A percentile compares a stretch with the other conserved stretches of the same genome.
These are phyloP conservation scores for Shargacucullia verbasci DNA, from an alignment of 2,888 invertebrate species.

Conservation along the genomic window DNA sequence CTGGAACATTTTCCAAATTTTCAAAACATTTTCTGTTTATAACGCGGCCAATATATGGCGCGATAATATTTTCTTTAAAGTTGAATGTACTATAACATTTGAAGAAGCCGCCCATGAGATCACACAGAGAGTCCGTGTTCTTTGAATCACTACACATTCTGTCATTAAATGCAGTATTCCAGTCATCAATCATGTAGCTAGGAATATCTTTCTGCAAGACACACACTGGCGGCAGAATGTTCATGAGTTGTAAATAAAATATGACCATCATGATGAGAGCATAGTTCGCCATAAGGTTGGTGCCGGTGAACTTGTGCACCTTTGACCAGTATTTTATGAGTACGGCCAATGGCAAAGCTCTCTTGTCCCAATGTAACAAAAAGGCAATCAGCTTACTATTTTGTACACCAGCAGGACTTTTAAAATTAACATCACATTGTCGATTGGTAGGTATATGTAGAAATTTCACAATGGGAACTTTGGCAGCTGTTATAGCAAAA, in stretches of 20 bases:
- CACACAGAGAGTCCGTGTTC: slow-evolving; percentile 73
- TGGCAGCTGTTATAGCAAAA: slow-evolving; percentile 91
- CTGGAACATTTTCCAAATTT: slow-evolving; percentile 54
- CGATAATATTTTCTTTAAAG: slow-evolving; percentile 87
- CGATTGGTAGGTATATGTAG: slow-evolving; percentile 89
- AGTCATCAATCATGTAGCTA: slow-evolving; percentile 79
- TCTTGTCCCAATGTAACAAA: slow-evolving; percentile 85
- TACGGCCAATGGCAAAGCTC: slow-evolving; percentile 89
- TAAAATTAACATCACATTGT: slow-evolving; percentile 92
- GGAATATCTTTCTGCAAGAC: slow-evolving; percentile 75
- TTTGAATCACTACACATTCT: slow-evolving; percentile 52
- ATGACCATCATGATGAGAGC: slow-evolving; percentile 91
- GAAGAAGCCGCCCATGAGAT: slow-evolving; percentile 90
- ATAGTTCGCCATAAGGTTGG: slow-evolving; percentile 91
- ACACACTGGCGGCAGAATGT: slow-evolving; percentile 88
- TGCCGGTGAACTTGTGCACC: slow-evolving; percentile 88
- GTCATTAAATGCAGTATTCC: slow-evolving; percentile 89
- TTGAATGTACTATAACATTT: slow-evolving; percentile 89
- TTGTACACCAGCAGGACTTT: slow-evolving; percentile 90
- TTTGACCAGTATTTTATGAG: slow-evolving; percentile 94
- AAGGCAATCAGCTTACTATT: slow-evolving; percentile 91
- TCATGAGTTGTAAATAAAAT: slow-evolving; percentile 91
- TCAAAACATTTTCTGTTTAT: slow-evolving; percentile 76
- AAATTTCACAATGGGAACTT: slow-evolving; percentile 94
- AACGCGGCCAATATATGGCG: slow-evolving; percentile 88